Evolutionary conservation across 2,888 invertebrate genomes (phyloP).

Genomic region (Sialis fuliginosa): DNA sequence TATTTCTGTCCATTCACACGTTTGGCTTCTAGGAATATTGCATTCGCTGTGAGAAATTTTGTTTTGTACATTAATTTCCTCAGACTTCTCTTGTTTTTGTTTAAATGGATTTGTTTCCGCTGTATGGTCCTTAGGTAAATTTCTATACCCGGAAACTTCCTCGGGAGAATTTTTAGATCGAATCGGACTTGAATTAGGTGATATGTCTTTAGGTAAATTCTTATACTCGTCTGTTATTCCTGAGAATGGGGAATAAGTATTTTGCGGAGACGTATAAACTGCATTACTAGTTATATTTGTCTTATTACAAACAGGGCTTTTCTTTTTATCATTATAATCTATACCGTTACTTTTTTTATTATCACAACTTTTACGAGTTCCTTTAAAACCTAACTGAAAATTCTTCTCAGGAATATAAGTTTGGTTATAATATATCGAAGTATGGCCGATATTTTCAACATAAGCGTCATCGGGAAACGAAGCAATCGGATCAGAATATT

Average conservation of each 20-base stretch:
- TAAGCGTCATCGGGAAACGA: conserved; percentile 8
- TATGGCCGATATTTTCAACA: conserved; percentile 6
- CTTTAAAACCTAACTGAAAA: not conserved
- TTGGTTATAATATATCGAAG: conserved; percentile 5
- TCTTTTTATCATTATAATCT: no score
- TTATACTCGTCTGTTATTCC: conserved; percentile 20
- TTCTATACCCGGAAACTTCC: conserved; percentile 4
- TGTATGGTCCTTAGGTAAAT: not conserved
- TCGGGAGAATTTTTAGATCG: conserved; percentile 14
- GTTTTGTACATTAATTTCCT: not conserved
- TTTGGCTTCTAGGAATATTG: conserved; percentile 17
- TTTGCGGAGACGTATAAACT: not conserved
- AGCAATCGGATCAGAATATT: conserved; percentile 7
- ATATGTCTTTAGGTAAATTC: conserved; percentile 21
- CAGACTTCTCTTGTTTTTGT: not conserved
- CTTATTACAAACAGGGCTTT: no score
- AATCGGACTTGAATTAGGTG: conserved; percentile 20
- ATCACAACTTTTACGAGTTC: not conserved
- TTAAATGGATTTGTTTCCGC: conserved; percentile 1
- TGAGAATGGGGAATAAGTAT: not conserved
- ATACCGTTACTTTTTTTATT: not conserved
- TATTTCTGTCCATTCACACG: conserved; percentile 56
- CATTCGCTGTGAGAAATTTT: not conserved
- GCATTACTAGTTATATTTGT: not conserved
- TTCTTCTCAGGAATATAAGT: conserved; percentile 4